Evolutionary conservation across 1,140 invertebrate species (phyloP).

Genomic region (Drosophila mayri): DNA sequence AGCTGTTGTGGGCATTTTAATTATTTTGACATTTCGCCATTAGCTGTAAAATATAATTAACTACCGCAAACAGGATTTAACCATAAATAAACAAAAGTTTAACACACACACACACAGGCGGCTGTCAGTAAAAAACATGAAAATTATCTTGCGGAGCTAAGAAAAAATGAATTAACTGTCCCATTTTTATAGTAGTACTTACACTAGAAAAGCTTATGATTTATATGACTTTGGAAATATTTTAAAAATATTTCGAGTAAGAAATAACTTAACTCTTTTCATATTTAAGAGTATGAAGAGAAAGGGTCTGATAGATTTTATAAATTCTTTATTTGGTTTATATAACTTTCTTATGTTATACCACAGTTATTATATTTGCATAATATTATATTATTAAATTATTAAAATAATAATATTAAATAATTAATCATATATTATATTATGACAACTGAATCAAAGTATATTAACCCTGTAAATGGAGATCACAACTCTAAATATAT

Average conservation of each 20-base stretch:
- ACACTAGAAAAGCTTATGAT: neutral
- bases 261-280: too few species aligned
- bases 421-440: neutral
- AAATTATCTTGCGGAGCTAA: conserved; percentile 36
- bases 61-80: conserved; percentile 76
- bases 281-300: too few species aligned
- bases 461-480: too few species aligned
- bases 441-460: too few species aligned
- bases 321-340: too few species aligned
- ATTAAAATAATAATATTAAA: too few species aligned
- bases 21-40: conserved; percentile 82
- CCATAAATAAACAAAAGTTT: conserved; percentile 66
- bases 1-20: conserved; percentile 62
- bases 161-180: conserved; percentile 21
- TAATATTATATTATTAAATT: too few species aligned
- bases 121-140: conserved; percentile 7
- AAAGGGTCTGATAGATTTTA: too few species aligned
- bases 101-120: conserved; percentile 2
- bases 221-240: neutral
- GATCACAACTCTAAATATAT: neutral
- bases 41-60: conserved; percentile 82
- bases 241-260: neutral
- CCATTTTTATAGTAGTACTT: neutral
- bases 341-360: too few species aligned
- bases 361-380: too few species aligned